A percentile compares a stretch with the other conserved stretches of the same genome.
Evolutionary conservation across 2,797 vertebrate species (phyloP).

Genomic region (Vireo griseus): DNA sequence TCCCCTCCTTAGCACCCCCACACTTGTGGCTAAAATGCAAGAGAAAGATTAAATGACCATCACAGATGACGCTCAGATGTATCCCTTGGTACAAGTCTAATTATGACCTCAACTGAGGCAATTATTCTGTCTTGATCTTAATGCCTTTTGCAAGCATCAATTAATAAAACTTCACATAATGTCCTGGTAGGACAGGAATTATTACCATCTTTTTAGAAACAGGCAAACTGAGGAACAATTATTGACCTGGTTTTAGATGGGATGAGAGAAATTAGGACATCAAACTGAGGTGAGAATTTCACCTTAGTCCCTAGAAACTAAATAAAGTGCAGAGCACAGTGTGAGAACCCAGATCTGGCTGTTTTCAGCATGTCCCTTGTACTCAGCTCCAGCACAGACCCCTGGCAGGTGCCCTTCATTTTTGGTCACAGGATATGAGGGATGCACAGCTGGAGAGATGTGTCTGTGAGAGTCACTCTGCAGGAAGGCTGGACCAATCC

Average conservation of each 20-base stretch:
- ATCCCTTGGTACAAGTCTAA: slow-evolving; percentile 7
- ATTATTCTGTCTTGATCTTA: slow-evolving; percentile 33
- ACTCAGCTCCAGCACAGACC: neutral
- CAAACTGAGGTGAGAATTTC: neutral
- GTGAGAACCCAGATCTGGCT: neutral
- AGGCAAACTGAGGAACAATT: slow-evolving; percentile 19
- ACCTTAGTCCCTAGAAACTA: neutral
- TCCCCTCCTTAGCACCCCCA: neutral
- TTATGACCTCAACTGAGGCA: slow-evolving; percentile 26
- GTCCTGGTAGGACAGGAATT: slow-evolving; percentile 12
- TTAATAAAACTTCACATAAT: slow-evolving; percentile 42
- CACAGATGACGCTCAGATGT: neutral
- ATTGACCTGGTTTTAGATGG: slow-evolving; percentile 39
- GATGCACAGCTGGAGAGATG: neutral
- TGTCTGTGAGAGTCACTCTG: neutral
- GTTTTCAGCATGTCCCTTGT: neutral
- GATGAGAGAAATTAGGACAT: slow-evolving; percentile 4
- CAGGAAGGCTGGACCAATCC: neutral
- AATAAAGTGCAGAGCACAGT: neutral
- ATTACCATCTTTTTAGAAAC: slow-evolving; percentile 25
- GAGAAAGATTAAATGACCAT: neutral
- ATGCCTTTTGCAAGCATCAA: slow-evolving; percentile 20
- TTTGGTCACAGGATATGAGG: neutral
- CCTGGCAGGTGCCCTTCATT: neutral
- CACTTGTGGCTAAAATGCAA: neutral